phyloP scores from a whole-genome alignment of 2,888 invertebrate species.

The Nemapogon koenigi region DNA sequence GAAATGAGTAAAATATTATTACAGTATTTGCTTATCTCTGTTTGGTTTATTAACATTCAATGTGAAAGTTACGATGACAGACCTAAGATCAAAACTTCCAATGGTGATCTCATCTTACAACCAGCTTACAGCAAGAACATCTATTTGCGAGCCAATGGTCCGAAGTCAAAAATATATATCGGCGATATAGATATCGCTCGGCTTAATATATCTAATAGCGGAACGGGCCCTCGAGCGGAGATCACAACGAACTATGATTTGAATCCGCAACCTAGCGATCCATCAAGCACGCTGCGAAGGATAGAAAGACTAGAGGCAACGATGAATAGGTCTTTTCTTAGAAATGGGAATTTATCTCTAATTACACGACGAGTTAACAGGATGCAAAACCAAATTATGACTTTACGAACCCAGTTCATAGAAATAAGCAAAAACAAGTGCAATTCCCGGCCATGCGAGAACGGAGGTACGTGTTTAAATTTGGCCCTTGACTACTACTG shows the following conservation, averaged over 20 bases:
- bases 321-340: not conserved
- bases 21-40: constrained; percentile 23
- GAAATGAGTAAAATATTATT: constrained; percentile 26
- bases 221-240: constrained; percentile 14
- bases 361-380: constrained; percentile 32
- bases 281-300: constrained; percentile 25
- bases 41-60: constrained; percentile 26
- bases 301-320: constrained; percentile 30
- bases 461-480: constrained; percentile 84
- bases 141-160: constrained; percentile 71
- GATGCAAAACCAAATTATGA: constrained; percentile 39
- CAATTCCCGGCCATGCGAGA: constrained; percentile 75
- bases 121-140: constrained; percentile 82
- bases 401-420: constrained; percentile 46
- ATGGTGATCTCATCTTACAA: constrained; percentile 83
- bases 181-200: constrained; percentile 72
- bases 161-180: constrained; percentile 70
- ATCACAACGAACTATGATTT: constrained; percentile 10
- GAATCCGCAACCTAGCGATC: constrained; percentile 17
- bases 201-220: constrained; percentile 19
- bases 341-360: constrained; percentile 18
- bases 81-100: constrained; percentile 54
- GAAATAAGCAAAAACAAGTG: constrained; percentile 68
- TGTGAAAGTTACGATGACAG: constrained; percentile 69
- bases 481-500: constrained; percentile 75